phyloP scores from a whole-genome alignment of 2,113 vertebrate genomes.

The Clarias batrachus region DNA sequence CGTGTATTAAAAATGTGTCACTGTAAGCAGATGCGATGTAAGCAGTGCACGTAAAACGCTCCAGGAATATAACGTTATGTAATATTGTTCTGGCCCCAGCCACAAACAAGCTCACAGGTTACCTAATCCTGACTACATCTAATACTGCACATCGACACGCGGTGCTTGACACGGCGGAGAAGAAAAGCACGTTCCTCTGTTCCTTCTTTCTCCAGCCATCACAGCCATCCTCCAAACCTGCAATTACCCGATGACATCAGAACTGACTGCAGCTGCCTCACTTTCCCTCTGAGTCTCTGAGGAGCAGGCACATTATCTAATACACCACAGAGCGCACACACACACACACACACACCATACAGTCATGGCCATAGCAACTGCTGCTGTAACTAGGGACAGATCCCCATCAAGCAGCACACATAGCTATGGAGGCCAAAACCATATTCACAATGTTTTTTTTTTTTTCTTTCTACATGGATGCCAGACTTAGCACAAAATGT shows the following conservation, averaged over 20 bases:
- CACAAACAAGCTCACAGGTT: not conserved
- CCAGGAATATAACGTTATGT: not conserved
- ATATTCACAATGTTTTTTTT: conserved; percentile 32
- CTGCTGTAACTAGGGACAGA: conserved; percentile 58
- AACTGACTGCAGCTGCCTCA: conserved; percentile 52
- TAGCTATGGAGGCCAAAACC: conserved; percentile 42
- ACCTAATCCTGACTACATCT: not conserved
- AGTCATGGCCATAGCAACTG: conserved; percentile 58
- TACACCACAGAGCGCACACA: conserved; percentile 46
- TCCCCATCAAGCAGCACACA: conserved; percentile 48
- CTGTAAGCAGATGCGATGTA: not conserved
- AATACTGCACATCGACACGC: not conserved
- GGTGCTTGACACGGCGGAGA: not conserved
- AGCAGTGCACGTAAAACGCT: not conserved
- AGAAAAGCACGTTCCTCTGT: conserved; percentile 19
- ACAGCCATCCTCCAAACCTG: conserved; percentile 34
- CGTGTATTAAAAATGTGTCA: not conserved
- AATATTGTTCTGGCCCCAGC: not conserved
- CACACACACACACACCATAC: conserved; percentile 42
- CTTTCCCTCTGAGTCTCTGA: conserved; percentile 27
- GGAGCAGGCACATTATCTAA: conserved; percentile 54
- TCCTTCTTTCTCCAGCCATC: conserved; percentile 23
- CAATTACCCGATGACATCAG: conserved; percentile 49
- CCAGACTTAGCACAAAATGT: conserved; percentile 40
- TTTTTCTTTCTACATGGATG: conserved; percentile 12